These are phyloP conservation scores for Zenarchopterus dispar DNA, from an alignment of 2,797 vertebrate species.

Conservation along the genomic window DNA sequence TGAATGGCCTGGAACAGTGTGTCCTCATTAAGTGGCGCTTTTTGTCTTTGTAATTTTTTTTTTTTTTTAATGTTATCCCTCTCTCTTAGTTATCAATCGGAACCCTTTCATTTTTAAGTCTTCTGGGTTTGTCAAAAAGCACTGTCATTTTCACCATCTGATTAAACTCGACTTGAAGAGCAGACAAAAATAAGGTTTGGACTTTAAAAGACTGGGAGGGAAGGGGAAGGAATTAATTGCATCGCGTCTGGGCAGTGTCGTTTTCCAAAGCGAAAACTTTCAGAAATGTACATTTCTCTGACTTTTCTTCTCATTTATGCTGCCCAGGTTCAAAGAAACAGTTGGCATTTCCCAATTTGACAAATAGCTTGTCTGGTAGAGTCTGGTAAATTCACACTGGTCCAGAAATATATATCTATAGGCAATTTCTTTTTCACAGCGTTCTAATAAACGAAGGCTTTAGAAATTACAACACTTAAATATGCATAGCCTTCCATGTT, in stretches of 20 bases:
- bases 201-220: background rate
- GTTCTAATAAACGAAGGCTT: background rate
- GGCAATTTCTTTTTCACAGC: too few species aligned
- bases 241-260: too few species aligned
- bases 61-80: constrained; percentile 21
- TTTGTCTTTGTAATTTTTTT: constrained; percentile 37
- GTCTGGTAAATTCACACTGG: too few species aligned
- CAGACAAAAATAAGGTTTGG: background rate
- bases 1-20: constrained; percentile 58
- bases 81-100: constrained; percentile 22
- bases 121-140: constrained; percentile 8
- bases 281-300: too few species aligned
- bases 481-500: background rate
- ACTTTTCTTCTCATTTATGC: too few species aligned
- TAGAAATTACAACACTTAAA: background rate
- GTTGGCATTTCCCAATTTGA: too few species aligned
- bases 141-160: constrained; percentile 16
- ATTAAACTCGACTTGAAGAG: constrained; percentile 10
- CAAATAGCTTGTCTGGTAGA: too few species aligned
- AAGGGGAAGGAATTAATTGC: background rate
- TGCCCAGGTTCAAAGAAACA: too few species aligned
- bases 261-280: too few species aligned
- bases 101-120: constrained; percentile 31
- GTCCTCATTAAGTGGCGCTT: constrained; percentile 63
- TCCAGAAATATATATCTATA: too few species aligned